Evolutionary conservation across 2,888 invertebrate species (phyloP), one percentile per base, ranked within the genome.

Genomic region (Cheilosia variabilis): DNA sequence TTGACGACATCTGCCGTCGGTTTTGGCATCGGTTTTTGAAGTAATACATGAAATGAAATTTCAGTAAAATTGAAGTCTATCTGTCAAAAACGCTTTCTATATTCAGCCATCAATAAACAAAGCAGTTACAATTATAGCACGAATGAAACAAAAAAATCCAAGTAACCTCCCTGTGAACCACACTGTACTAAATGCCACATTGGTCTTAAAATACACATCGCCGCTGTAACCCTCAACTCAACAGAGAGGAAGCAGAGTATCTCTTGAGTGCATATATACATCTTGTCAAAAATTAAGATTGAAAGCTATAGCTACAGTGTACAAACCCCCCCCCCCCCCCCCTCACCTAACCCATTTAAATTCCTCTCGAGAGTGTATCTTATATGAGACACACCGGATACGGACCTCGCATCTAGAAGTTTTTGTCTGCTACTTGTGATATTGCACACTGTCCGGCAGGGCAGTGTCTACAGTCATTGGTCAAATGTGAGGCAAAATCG

Each of bases 271-370:
- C 63, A 63, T 71, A 71, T 13, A 37, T 71, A 71, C 37, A 37
- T 71, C 63, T 50, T 63, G 63, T 71, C 71, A 50, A 58, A 78
- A 65, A 65, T 57, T 15, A 62, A 71, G 69, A 78, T 65, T 78
- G 47, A 65, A 71, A 71, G 27, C 63, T 72, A 7, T 31, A 31
- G n/a, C n/a, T 31, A 7, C 37, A 13, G 4, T 37, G 37, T 24
- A 34, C 17, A 37, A 13, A 52, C 2, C 22, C n/a, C 63, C 10
- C 17, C 31, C 34, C 2, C 22, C n/a, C 63, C 10, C 17, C 31
- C 34, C 43, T 15, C 58, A 13, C 47, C 31, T 13, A 45, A 50
- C 37, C 9, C 31, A 52, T 15, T 6, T 19, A n/a, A 41, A 55
- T 57, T 47, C 47, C 55, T 73, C 45, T 31, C 4, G 52, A 7